Conservation (phyloP, 2,797 vertebrate species). For the Miichthys miiuy region DNA sequence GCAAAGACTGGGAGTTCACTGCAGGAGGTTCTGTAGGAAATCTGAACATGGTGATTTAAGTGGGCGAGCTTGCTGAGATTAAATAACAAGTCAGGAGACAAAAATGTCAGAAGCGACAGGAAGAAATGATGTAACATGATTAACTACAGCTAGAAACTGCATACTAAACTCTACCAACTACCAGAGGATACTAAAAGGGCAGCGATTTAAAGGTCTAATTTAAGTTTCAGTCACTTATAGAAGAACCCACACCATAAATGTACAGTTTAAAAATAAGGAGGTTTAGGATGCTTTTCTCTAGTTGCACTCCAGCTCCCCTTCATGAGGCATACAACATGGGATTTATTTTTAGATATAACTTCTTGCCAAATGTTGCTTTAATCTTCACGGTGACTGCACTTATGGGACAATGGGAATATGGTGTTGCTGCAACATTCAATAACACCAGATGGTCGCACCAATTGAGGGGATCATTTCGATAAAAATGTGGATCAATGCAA, state of each 20-base stretch:
- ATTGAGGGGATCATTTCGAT: conserved; percentile 5
- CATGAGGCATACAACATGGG: background rate
- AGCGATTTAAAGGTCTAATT: background rate
- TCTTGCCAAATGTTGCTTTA: conserved; percentile 40
- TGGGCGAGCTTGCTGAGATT: background rate
- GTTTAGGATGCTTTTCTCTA: background rate
- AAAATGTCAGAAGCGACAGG: background rate
- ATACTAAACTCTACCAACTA: background rate
- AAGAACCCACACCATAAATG: background rate
- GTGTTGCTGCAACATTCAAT: conserved; percentile 1
- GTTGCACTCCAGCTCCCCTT: background rate
- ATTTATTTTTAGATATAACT: conserved; percentile 28
- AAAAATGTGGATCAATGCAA: conserved; percentile 7
- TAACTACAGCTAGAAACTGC: background rate
- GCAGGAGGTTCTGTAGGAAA: conserved; percentile 1
- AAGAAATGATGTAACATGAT: background rate
- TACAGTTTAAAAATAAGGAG: background rate
- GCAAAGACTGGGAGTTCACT: background rate
- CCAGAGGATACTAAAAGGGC: background rate
- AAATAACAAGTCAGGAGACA: background rate
- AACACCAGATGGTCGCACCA: conserved; percentile 42
- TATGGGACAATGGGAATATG: conserved; percentile 5
- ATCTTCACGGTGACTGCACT: conserved; percentile 33
- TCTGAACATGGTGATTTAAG: background rate
- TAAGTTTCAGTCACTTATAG: background rate